These are phyloP conservation scores for Exaiptasia diaphana DNA, from an alignment of 64 coral and sea anemone genomes.

Conservation along the genomic window DNA sequence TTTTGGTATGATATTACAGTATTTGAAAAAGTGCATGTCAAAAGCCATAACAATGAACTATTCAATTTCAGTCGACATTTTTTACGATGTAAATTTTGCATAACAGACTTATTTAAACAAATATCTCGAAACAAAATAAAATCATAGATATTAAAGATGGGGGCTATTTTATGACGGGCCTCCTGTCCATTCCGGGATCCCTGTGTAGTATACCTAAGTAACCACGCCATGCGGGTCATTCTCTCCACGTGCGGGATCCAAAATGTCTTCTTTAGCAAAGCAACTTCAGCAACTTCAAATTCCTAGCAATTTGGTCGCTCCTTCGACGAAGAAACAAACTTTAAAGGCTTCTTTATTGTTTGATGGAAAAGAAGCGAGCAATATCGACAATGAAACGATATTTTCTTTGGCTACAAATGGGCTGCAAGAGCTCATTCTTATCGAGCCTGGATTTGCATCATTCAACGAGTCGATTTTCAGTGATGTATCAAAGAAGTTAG, in stretches of 20 bases:
- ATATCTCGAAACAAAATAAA: too few species aligned
- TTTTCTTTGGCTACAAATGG: conserved; percentile 89
- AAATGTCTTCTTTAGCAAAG: conserved; percentile 89
- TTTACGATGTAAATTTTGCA: too few species aligned
- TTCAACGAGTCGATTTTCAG: conserved; percentile 76
- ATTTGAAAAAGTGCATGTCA: too few species aligned
- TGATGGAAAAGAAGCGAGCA: conserved; percentile 84
- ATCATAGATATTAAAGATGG: too few species aligned
- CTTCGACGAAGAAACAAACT: conserved; percentile 52
- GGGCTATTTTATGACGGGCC: too few species aligned
- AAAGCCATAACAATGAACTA: too few species aligned
- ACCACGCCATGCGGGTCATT: not conserved
- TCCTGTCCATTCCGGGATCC: too few species aligned
- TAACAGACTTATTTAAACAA: too few species aligned
- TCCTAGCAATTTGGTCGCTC: conserved; percentile 61
- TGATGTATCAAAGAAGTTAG: conserved; percentile 74
- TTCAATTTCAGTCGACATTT: too few species aligned
- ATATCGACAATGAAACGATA: conserved; percentile 92
- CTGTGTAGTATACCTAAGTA: not conserved
- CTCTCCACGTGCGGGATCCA: conserved; percentile 49
- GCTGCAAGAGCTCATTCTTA: conserved; percentile 76
- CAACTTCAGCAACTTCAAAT: conserved; percentile 93
- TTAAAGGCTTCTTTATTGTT: conserved; percentile 90
- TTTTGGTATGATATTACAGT: too few species aligned
- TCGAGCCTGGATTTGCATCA: conserved; percentile 56